Evolutionary conservation across 2,888 invertebrate species (phyloP), one percentile per base, ranked within the genome.

Genomic region (Lepidocyrtoides sp.): DNA sequence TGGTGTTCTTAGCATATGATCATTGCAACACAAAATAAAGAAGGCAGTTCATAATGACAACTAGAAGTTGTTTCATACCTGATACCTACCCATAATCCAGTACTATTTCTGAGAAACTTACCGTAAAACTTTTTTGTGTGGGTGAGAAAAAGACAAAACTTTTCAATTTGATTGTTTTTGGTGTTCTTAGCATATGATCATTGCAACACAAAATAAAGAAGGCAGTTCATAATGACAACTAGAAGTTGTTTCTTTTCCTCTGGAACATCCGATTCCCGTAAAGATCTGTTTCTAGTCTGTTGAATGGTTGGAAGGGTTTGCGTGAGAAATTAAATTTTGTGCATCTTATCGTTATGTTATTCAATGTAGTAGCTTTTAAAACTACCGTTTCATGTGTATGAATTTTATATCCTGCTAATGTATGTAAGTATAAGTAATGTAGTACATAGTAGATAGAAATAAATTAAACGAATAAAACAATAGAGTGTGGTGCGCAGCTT

Each of bases 221-320:
- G 32, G 57, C 29, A 60, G 60, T 60, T 36, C 48, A 66, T 32
- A 51, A 84, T 69, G 83, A 84, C 83, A 84, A 66, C 44, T 84
- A 29, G 41, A 69, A 84, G 83, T 69, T 48, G 17, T 32, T 69
- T 69, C 69, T 48, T 51, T 75, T 75, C 75, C 48, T 51, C 14
- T 69, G 1, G 10, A 63, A 32, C 85, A 72, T 72, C 85, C 75
- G 54, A n/a, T 26, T 48, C 54, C 66, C 36, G 36, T 72, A 85
- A 72, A 85, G 75, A 48, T 75, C 48, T 26, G 26, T 75, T 23
- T 44, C 32, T 44, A 0, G 82, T 82, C 57, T 41, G 26, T 23
- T 75, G 75, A 51, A 75, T 44, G 69, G 17, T 66, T 69, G 23
- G 12, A 23, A 75, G 44, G 44, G 48, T 12, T 75, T 51, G 75